Evolutionary conservation across 2,888 invertebrate genomes (phyloP).

Genomic region (Campoletis raptor): DNA sequence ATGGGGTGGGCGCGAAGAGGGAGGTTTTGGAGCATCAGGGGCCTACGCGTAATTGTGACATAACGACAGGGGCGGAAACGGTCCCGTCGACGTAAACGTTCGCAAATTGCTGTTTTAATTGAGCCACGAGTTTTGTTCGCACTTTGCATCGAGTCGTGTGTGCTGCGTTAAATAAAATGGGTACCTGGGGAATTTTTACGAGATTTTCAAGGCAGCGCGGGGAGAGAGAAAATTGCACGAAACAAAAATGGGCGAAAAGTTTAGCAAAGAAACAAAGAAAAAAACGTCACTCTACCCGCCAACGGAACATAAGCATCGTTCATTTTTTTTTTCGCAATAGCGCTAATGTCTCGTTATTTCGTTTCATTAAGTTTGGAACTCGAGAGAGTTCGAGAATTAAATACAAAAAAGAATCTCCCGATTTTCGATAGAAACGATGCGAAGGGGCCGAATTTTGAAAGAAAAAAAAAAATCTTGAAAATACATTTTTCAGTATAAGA

Average conservation of each 20-base stretch:
- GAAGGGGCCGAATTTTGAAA: too few relatives aligned
- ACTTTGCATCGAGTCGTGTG: conserved; percentile 15
- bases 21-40: conserved; percentile 19
- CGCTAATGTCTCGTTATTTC: too few relatives aligned
- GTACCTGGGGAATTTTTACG: background rate
- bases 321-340: too few relatives aligned
- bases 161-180: conserved; percentile 7
- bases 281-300: too few relatives aligned
- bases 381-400: too few relatives aligned
- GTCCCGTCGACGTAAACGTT: conserved; percentile 68
- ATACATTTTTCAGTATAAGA: too few relatives aligned
- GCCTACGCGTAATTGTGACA: conserved; percentile 72
- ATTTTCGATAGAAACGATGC: too few relatives aligned
- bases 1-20: background rate
- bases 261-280: conserved; percentile 6
- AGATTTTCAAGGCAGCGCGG: background rate
- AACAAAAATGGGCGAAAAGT: background rate
- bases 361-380: too few relatives aligned
- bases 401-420: too few relatives aligned
- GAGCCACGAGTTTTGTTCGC: conserved; percentile 57
- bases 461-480: too few relatives aligned
- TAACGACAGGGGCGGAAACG: conserved; percentile 67
- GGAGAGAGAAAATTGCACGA: background rate
- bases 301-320: too few relatives aligned
- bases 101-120: conserved; percentile 75